A percentile compares a stretch with the other conserved stretches of the same genome.
Conservation (phyloP, 2,797 vertebrate species). For the Kryptopterus vitreolus region DNA sequence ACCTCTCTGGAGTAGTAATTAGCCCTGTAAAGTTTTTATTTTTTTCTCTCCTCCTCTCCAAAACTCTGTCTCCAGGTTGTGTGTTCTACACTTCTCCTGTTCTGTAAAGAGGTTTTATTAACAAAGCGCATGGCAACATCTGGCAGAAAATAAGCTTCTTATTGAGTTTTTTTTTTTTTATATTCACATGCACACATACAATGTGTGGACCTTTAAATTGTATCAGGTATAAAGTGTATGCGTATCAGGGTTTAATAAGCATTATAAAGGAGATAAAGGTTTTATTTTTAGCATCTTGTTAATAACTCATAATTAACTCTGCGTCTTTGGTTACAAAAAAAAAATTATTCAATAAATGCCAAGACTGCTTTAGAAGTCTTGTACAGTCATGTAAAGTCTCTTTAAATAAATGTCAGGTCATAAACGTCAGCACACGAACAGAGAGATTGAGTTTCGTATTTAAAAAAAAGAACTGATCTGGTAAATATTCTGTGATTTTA, state of each 20-base stretch:
- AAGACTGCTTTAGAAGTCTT: neutral
- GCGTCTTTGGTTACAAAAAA: too few relatives aligned
- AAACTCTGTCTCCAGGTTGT: neutral
- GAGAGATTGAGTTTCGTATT: too few relatives aligned
- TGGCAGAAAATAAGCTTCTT: slow-evolving; percentile 7
- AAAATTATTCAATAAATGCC: neutral
- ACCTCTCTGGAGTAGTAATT: neutral
- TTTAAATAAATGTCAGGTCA: neutral
- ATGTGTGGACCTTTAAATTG: neutral
- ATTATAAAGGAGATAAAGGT: neutral
- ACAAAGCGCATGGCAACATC: neutral
- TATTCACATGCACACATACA: neutral
- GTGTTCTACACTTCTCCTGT: neutral
- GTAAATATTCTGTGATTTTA: too few relatives aligned
- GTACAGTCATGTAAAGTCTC: neutral
- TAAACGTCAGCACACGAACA: too few relatives aligned
- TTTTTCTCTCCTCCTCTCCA: neutral
- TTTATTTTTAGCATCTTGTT: neutral
- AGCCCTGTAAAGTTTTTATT: neutral
- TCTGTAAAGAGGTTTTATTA: neutral
- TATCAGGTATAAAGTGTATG: neutral
- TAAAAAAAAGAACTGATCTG: too few relatives aligned
- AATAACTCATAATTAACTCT: neutral
- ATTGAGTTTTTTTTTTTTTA: too few relatives aligned
- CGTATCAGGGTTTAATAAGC: neutral